Base-by-base conservation (phyloP, 2,888 invertebrate genomes). In the Eristalis arbustorum region DNA sequence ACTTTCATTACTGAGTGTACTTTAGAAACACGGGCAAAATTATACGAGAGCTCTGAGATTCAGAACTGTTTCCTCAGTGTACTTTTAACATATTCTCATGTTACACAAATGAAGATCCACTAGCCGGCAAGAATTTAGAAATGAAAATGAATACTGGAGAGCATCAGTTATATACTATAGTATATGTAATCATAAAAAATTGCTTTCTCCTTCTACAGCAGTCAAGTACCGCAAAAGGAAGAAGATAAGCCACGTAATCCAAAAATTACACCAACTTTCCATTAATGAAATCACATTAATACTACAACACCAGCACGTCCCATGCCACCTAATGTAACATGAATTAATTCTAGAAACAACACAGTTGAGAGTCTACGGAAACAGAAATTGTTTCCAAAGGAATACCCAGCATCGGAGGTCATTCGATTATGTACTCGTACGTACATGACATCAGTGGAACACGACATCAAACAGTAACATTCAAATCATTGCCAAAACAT, bases 211-310 rank as follows among this genome's bases (percentile, higher is more conserved):
- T n/a, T 28, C 66, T 11, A 3, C 25, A 61, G 57, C 71, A 71
- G 28, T 78, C 68, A 56, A 68, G 22, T 49, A 59, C 25, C 66
- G 78, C 49, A 72, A 49, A 67, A 25, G 22, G 42, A 61, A 66
- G 49, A 62, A 49, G 62, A 49, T 76, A 49, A 18, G 56, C 61
- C 79, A 73, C 34, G 67, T 68, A 69, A 79, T 67, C 66, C 25
- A 34, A 59, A 59, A 74, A 69, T 69, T 42, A 84, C 84, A 84
- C 25, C 72, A 84, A 62, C 56, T 63, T 76, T 75, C 75, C 75
- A 84, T 79, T 79, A 80, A 66, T 42, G 66, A 62, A 71, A 59
- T 63, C 74, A 31, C 80, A 80, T 80, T 71, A 74, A 67, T 40
- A 75, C 23, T 49, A 80, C 66, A 67, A 31, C 18, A 57, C 34